Conservation (phyloP, 2,888 invertebrate species). For the Andrena minutula region DNA sequence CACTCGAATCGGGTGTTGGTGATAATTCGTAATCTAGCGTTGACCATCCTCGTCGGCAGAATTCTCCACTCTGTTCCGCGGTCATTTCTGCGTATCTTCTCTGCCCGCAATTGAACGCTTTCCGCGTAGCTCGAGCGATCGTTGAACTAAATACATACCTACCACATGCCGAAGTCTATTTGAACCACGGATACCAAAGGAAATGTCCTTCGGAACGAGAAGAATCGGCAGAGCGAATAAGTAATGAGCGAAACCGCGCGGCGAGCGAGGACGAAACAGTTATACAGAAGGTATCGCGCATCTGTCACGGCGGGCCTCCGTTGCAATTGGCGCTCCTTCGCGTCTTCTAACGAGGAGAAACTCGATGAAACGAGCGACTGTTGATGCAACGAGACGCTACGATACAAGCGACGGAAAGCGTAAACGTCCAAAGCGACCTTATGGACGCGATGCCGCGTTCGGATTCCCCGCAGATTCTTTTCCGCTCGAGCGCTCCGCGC, state of each 20-base stretch:
- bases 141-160: too few relatives aligned
- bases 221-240: neutral
- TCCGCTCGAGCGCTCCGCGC: conserved; percentile 51
- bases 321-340: conserved; percentile 24
- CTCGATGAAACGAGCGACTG: conserved; percentile 34
- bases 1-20: neutral
- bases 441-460: conserved; percentile 34
- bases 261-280: neutral
- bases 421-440: conserved; percentile 28
- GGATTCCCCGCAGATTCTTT: conserved; percentile 46
- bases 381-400: conserved; percentile 35
- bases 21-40: conserved; percentile 5
- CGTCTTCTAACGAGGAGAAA: conserved; percentile 64
- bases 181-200: neutral
- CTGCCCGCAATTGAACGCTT: neutral
- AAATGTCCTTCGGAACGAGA: neutral
- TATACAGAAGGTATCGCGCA: conserved; percentile 29
- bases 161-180: too few relatives aligned
- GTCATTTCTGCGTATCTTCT: too few relatives aligned
- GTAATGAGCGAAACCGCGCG: neutral
- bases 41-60: neutral
- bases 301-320: conserved; percentile 38
- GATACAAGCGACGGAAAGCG: conserved; percentile 33
- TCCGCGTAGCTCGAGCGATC: neutral
- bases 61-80: neutral